Evolutionary conservation across 2,113 vertebrate genomes (phyloP), one percentile per base, ranked within the genome.

Genomic region (Ictalurus punctatus): DNA sequence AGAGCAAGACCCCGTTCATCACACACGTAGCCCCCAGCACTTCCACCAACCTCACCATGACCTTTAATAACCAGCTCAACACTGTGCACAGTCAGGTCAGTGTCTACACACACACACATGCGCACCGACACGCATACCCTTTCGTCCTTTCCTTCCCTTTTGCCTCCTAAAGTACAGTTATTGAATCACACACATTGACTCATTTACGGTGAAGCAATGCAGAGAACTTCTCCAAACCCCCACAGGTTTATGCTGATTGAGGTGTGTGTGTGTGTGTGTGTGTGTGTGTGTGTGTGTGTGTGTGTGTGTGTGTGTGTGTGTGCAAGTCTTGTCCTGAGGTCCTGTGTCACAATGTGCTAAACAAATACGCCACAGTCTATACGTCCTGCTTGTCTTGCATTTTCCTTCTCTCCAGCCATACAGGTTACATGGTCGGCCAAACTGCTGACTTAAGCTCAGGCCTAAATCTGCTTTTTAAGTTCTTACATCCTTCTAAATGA

Each of bases 1-100:
- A 99, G 97, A 99, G 98, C 97, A 99, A 99, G 95, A 99, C 98
- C 0, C 98, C 98, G 69, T 99, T 99, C 94, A 99, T 99, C 95
- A 97, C 98, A 52, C 98, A 99, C 0, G 97, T 99, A 93, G 98
- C 98, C 94, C 98, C 98, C 88, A 99, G 97, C 95, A 99, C 98
- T 56, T 99, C 98, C 16, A 99, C 97, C 94, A 99, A 99, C 95
- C 95, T 99, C 96, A 99, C 98, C 95, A 99, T 99, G 98, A 99
- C 98, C 93, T 99, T 99, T 95, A 99, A 98, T 96, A 99, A 97
- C 97, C 98, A 99, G 96, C 97, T 99, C 89, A 99, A 97, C 96
- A 98, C 98, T 94, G 98, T 99, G 94, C 98, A 99, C 94, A 97
- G 96, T 94, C 97, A 97, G 96, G 97, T 97, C 95, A 86, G 16